phyloP scores from a whole-genome alignment of 2,797 vertebrate species.

The Tokudaia tokunoshimensis region DNA sequence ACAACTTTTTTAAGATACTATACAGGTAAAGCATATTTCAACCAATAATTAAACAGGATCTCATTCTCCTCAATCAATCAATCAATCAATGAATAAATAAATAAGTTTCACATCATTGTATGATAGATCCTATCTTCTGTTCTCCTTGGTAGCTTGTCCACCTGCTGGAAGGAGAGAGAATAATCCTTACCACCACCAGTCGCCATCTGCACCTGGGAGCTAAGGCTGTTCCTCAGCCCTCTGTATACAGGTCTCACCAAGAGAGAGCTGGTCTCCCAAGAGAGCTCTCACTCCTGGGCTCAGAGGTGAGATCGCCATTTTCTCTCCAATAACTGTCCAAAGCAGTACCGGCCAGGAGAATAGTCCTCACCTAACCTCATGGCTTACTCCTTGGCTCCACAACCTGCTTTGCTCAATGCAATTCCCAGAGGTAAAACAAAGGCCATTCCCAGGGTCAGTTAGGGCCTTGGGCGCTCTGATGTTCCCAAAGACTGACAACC shows the following conservation, averaged over 20 bases:
- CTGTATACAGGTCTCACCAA: too few species aligned
- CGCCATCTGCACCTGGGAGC: too few species aligned
- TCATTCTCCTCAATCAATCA: background rate
- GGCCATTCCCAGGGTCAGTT: constrained; percentile 25
- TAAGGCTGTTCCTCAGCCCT: too few species aligned
- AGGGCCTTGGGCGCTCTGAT: background rate
- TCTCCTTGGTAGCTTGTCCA: constrained; percentile 55
- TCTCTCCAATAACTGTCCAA: too few species aligned
- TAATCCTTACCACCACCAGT: background rate
- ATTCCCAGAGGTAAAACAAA: constrained; percentile 40
- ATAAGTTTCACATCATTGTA: background rate
- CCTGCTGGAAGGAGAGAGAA: constrained; percentile 63
- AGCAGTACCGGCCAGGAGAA: too few species aligned
- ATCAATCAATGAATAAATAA: background rate
- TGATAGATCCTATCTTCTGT: background rate
- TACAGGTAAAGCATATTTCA: background rate
- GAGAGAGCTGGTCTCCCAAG: too few species aligned
- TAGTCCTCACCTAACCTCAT: constrained; percentile 12
- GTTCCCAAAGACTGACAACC: constrained; percentile 26
- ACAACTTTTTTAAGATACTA: background rate
- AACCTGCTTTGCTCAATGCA: constrained; percentile 4
- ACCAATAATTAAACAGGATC: background rate
- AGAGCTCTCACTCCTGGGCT: too few species aligned
- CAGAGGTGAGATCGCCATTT: too few species aligned
- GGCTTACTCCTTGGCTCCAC: background rate